These are phyloP conservation scores for Lagopus muta DNA, from an alignment of 2,113 vertebrate genomes.

Conservation along the genomic window DNA sequence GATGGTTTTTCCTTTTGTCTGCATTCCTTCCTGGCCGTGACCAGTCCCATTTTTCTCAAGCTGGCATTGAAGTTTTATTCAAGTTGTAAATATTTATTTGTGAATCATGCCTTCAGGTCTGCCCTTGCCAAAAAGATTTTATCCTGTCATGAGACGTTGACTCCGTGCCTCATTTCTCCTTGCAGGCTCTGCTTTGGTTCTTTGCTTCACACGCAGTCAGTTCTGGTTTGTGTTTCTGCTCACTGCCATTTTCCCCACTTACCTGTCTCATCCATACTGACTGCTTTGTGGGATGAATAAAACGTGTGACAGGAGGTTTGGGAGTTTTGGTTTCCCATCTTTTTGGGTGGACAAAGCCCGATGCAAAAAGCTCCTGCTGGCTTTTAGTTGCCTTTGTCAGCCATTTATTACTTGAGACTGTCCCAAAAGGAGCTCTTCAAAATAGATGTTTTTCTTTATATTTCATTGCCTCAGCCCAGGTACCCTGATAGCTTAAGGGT, in stretches of 20 bases:
- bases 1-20: background rate
- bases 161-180: background rate
- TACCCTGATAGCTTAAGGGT: slow-evolving; percentile 26
- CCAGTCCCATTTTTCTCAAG: background rate
- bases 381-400: slow-evolving; percentile 39
- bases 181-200: background rate
- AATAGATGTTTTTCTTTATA: slow-evolving; percentile 33
- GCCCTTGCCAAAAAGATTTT: slow-evolving; percentile 44
- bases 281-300: slow-evolving; percentile 13
- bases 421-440: background rate
- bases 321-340: background rate
- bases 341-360: background rate
- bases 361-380: slow-evolving; percentile 15
- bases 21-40: slow-evolving; percentile 20
- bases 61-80: slow-evolving; percentile 41
- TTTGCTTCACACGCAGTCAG: background rate
- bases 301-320: background rate
- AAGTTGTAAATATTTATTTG: slow-evolving; percentile 56
- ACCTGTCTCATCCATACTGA: background rate
- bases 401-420: slow-evolving; percentile 31
- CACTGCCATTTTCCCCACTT: background rate
- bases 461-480: background rate
- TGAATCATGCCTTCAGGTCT: slow-evolving; percentile 13
- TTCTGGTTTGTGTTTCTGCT: background rate
- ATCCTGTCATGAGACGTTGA: slow-evolving; percentile 18